Evolutionary conservation across 2,797 vertebrate genomes (phyloP).

Genomic region (Malurus splendens): DNA sequence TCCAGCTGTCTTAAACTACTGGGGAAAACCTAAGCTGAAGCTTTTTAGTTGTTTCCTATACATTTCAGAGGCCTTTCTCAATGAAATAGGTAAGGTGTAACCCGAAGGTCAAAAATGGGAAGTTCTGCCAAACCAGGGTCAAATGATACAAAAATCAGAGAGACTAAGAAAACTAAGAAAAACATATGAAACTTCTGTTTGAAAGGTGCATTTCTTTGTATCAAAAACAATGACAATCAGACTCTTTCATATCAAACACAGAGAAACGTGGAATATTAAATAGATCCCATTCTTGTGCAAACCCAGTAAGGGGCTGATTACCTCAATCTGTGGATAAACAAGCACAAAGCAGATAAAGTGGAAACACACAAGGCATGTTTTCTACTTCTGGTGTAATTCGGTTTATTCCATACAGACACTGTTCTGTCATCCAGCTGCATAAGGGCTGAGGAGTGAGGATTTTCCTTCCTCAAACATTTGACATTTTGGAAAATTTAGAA

Average conservation of each 20-base stretch:
- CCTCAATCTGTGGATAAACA: background rate
- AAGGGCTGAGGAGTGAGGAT: background rate
- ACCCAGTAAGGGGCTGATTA: background rate
- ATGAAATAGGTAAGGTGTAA: background rate
- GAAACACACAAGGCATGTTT: background rate
- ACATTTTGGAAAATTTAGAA: background rate
- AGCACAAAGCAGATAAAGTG: background rate
- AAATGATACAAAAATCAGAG: background rate
- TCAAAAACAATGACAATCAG: background rate
- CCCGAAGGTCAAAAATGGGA: background rate
- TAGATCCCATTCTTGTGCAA: background rate
- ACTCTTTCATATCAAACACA: background rate
- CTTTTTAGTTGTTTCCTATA: background rate
- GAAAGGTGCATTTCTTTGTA: background rate
- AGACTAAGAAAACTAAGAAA: background rate
- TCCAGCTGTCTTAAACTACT: background rate
- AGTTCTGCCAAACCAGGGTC: background rate
- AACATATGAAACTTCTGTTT: background rate
- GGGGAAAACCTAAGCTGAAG: background rate
- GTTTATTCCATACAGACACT: background rate
- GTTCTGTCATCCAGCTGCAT: background rate
- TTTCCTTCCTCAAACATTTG: background rate
- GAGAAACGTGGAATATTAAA: background rate
- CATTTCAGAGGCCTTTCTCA: background rate
- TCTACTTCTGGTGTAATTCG: background rate